Conservation (phyloP, 2,888 invertebrate genomes). For the Tinea semifulvella region DNA sequence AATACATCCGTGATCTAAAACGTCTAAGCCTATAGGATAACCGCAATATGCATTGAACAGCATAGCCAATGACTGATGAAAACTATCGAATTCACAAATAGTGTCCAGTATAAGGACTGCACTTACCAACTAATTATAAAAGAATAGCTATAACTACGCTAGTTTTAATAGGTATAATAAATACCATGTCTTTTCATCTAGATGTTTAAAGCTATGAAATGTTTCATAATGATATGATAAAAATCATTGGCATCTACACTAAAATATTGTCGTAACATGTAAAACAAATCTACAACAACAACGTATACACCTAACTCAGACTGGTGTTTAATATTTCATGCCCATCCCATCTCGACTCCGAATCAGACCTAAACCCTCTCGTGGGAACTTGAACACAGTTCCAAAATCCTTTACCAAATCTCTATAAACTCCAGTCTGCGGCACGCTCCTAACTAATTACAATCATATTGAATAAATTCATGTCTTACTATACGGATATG, state of each 20-base stretch:
- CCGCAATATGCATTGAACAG: background rate
- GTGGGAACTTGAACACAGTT: too few relatives aligned
- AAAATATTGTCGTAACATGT: slow-evolving; percentile 11
- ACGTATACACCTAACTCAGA: slow-evolving; percentile 4
- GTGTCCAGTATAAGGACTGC: slow-evolving; percentile 39
- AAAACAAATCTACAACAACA: slow-evolving; percentile 8
- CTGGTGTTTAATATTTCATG: background rate
- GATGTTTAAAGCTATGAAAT: slow-evolving; percentile 57
- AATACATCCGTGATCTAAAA: too few relatives aligned
- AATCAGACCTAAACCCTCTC: background rate
- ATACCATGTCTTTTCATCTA: slow-evolving; percentile 47
- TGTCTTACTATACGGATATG: slow-evolving; percentile 7
- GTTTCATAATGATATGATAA: slow-evolving; percentile 58
- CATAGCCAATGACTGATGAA: background rate
- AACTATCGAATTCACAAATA: background rate
- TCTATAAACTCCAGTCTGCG: background rate
- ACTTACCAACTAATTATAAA: slow-evolving; percentile 36
- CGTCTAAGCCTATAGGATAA: too few relatives aligned
- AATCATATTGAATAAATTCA: slow-evolving; percentile 3
- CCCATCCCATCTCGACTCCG: background rate
- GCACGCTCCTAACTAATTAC: background rate
- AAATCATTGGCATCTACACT: slow-evolving; percentile 32
- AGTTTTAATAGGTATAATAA: slow-evolving; percentile 23
- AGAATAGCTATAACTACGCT: slow-evolving; percentile 37
- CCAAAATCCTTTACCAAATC: too few relatives aligned